Conservation (phyloP, 2,888 invertebrate species). For the Drosophila formosana region DNA sequence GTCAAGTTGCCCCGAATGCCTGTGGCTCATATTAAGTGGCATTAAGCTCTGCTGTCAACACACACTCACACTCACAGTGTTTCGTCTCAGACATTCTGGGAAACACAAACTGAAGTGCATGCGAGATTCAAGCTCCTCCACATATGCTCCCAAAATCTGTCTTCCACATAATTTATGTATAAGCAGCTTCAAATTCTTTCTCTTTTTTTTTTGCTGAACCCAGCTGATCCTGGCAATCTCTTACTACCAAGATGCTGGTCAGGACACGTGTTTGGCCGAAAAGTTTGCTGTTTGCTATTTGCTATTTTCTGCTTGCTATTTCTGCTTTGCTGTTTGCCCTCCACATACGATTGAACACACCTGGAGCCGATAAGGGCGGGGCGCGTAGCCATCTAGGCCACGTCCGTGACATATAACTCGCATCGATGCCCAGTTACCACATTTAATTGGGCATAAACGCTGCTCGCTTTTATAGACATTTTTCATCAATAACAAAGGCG, state of each 20-base stretch:
- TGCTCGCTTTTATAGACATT: constrained; percentile 62
- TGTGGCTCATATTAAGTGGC: constrained; percentile 74
- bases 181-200: constrained; percentile 20
- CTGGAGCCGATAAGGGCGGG: constrained; percentile 30
- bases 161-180: constrained; percentile 53
- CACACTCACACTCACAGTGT: constrained; percentile 7
- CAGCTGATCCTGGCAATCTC: constrained; percentile 25
- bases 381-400: constrained; percentile 32
- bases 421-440: constrained; percentile 48
- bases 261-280: constrained; percentile 27
- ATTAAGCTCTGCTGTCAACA: constrained; percentile 69
- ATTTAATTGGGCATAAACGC: constrained; percentile 73
- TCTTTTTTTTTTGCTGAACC: constrained; percentile 2
- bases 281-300: not conserved
- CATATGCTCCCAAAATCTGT: constrained; percentile 19
- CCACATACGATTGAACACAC: constrained; percentile 29
- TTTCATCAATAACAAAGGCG: constrained; percentile 65
- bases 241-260: not conserved
- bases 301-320: not conserved
- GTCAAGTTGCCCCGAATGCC: constrained; percentile 66
- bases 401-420: constrained; percentile 49
- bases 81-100: constrained; percentile 15
- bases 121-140: not conserved
- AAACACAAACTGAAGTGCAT: constrained; percentile 10
- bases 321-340: constrained; percentile 12